Evolutionary conservation across 2,888 invertebrate species (phyloP).

Genomic region (Timandra comae): DNA sequence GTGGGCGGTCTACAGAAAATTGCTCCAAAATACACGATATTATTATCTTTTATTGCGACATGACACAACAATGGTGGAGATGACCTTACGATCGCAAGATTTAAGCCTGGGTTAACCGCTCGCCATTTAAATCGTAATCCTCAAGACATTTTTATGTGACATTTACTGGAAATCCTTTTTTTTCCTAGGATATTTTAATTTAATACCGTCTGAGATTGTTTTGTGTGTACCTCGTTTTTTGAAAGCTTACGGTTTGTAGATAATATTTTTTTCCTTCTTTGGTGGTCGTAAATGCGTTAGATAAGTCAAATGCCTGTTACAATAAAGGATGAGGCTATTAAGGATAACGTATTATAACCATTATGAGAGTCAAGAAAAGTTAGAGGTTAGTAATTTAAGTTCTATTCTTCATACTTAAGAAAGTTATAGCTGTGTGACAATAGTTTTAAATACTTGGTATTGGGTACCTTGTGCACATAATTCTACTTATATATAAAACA

Average conservation of each 20-base stretch:
- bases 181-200: constrained; percentile 19
- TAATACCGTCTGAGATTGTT: constrained; percentile 5
- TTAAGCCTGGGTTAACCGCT: constrained; percentile 38
- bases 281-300: constrained; percentile 46
- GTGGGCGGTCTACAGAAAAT: constrained; percentile 55
- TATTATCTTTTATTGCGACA: constrained; percentile 61
- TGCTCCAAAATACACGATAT: constrained; percentile 66
- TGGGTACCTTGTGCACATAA: too few species aligned
- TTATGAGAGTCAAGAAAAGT: too few species aligned
- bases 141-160: constrained; percentile 22
- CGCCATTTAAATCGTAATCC: constrained; percentile 37
- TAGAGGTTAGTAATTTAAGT: too few species aligned
- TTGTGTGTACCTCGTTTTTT: constrained; percentile 2
- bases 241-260: constrained; percentile 26
- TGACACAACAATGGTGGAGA: constrained; percentile 63
- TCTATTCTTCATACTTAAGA: too few species aligned
- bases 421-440: too few species aligned
- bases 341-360: constrained; percentile 18
- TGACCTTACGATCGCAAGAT: constrained; percentile 57
- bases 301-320: constrained; percentile 28
- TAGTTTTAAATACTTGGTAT: too few species aligned
- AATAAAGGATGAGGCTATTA: constrained; percentile 29
- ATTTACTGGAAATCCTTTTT: constrained; percentile 18
- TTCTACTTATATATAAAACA: too few species aligned
- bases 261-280: constrained; percentile 27